Conservation (phyloP, 2,888 invertebrate genomes). For the Ypsolopha sequella region DNA sequence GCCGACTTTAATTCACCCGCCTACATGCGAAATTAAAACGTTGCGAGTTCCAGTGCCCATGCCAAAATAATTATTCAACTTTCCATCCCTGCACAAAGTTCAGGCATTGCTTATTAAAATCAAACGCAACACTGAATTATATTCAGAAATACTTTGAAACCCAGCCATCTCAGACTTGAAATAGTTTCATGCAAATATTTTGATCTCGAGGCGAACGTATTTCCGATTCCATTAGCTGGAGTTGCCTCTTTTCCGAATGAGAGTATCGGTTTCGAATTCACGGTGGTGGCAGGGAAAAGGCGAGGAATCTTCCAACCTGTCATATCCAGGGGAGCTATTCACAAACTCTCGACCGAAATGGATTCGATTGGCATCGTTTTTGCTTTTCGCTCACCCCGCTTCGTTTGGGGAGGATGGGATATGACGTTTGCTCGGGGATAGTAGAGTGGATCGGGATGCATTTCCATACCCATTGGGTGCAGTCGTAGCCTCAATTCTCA, state of each 20-base stretch:
- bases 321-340: slow-evolving; percentile 21
- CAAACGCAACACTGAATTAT: too few relatives aligned
- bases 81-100: neutral
- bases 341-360: neutral
- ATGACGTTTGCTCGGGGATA: neutral
- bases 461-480: slow-evolving; percentile 1
- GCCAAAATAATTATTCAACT: slow-evolving; percentile 4
- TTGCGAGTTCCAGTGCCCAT: slow-evolving; percentile 1
- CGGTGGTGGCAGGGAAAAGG: slow-evolving; percentile 16
- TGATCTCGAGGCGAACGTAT: neutral
- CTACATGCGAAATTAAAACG: slow-evolving; percentile 4
- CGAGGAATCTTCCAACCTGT: slow-evolving; percentile 24
- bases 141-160: too few relatives aligned
- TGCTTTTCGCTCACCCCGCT: neutral
- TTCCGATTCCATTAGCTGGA: slow-evolving; percentile 3
- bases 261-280: slow-evolving; percentile 12
- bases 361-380: neutral
- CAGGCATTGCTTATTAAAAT: too few relatives aligned
- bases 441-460: neutral
- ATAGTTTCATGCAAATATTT: too few relatives aligned
- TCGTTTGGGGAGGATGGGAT: neutral
- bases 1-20: slow-evolving; percentile 3
- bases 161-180: too few relatives aligned
- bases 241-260: neutral
- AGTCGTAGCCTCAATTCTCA: neutral